Evolutionary conservation across 1,140 invertebrate genomes (phyloP), one percentile per base, ranked within the genome.

Genomic region (Camponotus vicinus): DNA sequence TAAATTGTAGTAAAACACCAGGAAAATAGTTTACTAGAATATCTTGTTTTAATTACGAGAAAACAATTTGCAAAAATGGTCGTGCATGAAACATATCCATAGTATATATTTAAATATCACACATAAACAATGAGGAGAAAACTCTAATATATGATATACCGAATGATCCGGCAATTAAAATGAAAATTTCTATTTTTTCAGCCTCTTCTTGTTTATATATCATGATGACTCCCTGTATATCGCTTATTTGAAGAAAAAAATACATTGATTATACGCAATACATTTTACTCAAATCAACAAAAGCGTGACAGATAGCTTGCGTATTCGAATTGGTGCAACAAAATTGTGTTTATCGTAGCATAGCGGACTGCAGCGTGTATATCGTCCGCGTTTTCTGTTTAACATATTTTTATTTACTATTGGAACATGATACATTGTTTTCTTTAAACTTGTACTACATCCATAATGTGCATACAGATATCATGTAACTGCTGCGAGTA

Each of bases 331-430:
- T 71, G 42, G 6, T 37, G 34, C 45, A 69, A 75, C 40, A 27
- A 49, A 83, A 42, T 49, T 83, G n/a, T 71, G 42, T 83, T 59
- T 61, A 82, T 73, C 55, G 40, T 49, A 45, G 27, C 40, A 45
- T 32, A 27, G 37, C 21, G 15, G 27, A 59, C 34, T 42, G 2
- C n/a, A 27, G 13, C 45, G 27, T 63, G 27, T 21, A 15, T 40
- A 69, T 55, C 45, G 34, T 18, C 27, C 18, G 18, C 9, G 21
- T 45, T 27, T 27, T 18, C n/a, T 73, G 40, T 61, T 83, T 61
- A 37, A 73, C 52, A 21, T 83, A 15, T 18, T 55, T 57, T 71
- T 82, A 63, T 57, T 71, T 71, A 49, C 34, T 1, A 49, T n/a
- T 73, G 27, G 32, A 59, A 55, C 27, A 57, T 61, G 15, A 1